Percentiles rank a stretch among this genome's conserved stretches.
These are phyloP conservation scores for Panthera uncia DNA, from an alignment of 2,113 vertebrate species.

Conservation along the genomic window DNA sequence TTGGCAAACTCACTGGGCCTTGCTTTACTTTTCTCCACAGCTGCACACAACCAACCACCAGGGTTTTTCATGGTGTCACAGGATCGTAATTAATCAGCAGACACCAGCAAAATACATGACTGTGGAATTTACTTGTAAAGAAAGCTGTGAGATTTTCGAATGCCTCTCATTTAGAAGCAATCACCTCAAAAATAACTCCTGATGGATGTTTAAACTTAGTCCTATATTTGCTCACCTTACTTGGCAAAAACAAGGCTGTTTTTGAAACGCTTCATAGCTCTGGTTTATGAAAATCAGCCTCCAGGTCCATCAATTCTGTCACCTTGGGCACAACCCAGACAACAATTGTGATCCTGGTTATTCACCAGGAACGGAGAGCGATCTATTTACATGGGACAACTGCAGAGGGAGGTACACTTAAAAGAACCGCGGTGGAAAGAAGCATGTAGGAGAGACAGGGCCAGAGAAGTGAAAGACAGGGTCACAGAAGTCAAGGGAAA, in stretches of 20 bases:
- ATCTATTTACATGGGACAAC: not conserved
- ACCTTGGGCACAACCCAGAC: conserved; percentile 58
- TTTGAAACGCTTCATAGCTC: conserved; percentile 75
- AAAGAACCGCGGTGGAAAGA: not conserved
- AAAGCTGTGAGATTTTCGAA: conserved; percentile 74
- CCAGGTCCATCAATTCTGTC: conserved; percentile 64
- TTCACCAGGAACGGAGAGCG: conserved; percentile 27
- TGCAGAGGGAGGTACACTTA: not conserved
- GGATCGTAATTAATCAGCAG: conserved; percentile 75
- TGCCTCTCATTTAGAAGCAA: conserved; percentile 69
- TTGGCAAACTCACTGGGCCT: conserved; percentile 52
- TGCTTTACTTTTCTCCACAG: conserved; percentile 65
- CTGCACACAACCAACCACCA: conserved; percentile 64
- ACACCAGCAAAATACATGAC: conserved; percentile 69
- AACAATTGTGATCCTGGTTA: conserved; percentile 58
- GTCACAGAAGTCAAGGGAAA: conserved; percentile 1
- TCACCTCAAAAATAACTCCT: conserved; percentile 76
- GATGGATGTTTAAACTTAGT: conserved; percentile 76
- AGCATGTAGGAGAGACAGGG: not conserved
- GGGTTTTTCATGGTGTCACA: conserved; percentile 66
- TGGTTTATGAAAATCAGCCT: conserved; percentile 72
- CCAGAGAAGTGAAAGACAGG: not conserved
- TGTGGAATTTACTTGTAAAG: conserved; percentile 67
- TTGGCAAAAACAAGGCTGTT: conserved; percentile 82
- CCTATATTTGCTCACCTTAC: conserved; percentile 78